phyloP scores from a whole-genome alignment of 2,113 vertebrate species.

The Hydropotes inermis region DNA sequence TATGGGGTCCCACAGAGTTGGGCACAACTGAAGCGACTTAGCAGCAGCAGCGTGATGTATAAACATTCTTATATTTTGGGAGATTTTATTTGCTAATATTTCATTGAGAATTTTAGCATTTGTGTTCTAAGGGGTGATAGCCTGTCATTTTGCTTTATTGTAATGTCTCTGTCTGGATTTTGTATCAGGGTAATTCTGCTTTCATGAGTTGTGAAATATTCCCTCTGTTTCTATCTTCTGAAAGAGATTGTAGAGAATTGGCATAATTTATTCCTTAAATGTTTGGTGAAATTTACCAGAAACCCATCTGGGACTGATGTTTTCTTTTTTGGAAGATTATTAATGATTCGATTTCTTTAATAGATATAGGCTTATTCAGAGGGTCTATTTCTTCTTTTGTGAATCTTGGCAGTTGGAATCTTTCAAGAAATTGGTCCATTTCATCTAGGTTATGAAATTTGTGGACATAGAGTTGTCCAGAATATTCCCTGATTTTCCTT shows the following conservation, averaged over 20 bases:
- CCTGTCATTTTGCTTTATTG: neutral
- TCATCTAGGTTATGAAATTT: neutral
- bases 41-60: neutral
- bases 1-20: fast-evolving
- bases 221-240: neutral
- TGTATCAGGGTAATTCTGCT: neutral
- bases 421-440: neutral
- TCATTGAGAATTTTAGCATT: neutral
- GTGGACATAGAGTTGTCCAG: neutral
- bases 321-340: neutral
- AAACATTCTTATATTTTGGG: neutral
- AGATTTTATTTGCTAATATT: neutral
- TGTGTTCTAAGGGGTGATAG: neutral
- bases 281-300: neutral
- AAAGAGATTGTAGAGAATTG: neutral
- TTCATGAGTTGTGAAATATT: neutral
- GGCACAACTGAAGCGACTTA: fast-evolving
- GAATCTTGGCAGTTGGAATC: neutral
- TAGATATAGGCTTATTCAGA: neutral
- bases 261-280: neutral
- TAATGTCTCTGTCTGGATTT: neutral
- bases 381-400: neutral
- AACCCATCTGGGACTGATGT: neutral
- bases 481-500: neutral
- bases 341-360: neutral